A percentile compares a stretch with the other conserved stretches of the same genome.
Evolutionary conservation across 1,140 invertebrate genomes (phyloP).

Genomic region (Zaprionus kolodkinae): DNA sequence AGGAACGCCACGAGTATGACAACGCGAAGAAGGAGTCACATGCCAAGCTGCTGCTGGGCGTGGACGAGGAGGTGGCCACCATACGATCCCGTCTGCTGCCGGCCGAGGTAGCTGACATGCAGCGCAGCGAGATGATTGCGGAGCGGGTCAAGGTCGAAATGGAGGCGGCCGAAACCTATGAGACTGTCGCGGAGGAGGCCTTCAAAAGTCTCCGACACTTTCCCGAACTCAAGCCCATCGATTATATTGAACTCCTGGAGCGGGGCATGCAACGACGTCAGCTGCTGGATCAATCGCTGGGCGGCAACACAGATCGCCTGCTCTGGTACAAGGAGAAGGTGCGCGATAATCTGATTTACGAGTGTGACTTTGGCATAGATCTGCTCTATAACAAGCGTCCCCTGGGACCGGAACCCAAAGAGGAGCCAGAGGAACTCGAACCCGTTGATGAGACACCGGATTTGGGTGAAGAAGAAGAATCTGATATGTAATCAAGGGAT

Average conservation of each 20-base stretch:
- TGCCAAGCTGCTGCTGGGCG: slow-evolving; percentile 45
- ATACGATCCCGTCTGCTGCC: slow-evolving; percentile 74
- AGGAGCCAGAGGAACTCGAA: background rate
- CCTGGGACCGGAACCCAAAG: slow-evolving; percentile 12
- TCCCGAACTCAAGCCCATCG: slow-evolving; percentile 60
- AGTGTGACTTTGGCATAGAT: slow-evolving; percentile 72
- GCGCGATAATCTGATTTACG: slow-evolving; percentile 41
- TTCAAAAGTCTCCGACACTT: slow-evolving; percentile 53
- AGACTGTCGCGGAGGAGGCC: slow-evolving; percentile 41
- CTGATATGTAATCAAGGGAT: background rate
- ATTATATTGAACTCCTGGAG: slow-evolving; percentile 71
- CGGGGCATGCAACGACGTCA: slow-evolving; percentile 68
- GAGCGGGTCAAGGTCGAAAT: slow-evolving; percentile 59
- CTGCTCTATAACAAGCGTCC: slow-evolving; percentile 26
- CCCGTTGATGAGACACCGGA: background rate
- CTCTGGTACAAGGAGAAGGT: slow-evolving; percentile 67
- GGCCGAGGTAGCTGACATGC: slow-evolving; percentile 58
- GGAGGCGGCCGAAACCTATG: slow-evolving; percentile 50
- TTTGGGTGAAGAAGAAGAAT: background rate
- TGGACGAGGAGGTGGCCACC: slow-evolving; percentile 69
- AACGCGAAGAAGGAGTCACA: slow-evolving; percentile 73
- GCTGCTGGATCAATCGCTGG: slow-evolving; percentile 73
- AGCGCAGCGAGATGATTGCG: slow-evolving; percentile 73
- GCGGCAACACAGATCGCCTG: slow-evolving; percentile 76
- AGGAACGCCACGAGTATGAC: slow-evolving; percentile 72